These are phyloP conservation scores for Laupala kohalensis DNA, from an alignment of 1,140 invertebrate genomes.

Conservation along the genomic window DNA sequence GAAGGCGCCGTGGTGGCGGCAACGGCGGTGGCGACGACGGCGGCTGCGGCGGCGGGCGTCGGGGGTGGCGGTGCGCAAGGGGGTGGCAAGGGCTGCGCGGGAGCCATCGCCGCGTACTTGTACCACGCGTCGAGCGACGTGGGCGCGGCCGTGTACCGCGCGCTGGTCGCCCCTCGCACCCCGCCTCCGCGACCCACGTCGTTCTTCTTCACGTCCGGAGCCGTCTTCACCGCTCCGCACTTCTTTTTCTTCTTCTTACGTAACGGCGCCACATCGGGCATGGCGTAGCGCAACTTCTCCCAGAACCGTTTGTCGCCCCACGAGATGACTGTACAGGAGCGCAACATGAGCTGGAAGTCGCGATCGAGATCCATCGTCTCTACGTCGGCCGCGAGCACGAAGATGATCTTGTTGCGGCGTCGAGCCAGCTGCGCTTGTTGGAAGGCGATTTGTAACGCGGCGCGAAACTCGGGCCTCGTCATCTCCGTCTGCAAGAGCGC, in stretches of 20 bases:
- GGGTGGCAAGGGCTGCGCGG: slow-evolving; percentile 24
- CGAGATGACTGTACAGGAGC: slow-evolving; percentile 69
- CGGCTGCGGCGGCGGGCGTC: slow-evolving; percentile 27
- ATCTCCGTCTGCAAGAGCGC: slow-evolving; percentile 61
- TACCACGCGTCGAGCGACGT: slow-evolving; percentile 38
- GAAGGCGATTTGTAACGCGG: slow-evolving; percentile 53
- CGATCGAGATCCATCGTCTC: slow-evolving; percentile 58
- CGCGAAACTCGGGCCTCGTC: slow-evolving; percentile 53
- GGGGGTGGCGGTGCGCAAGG: slow-evolving; percentile 32
- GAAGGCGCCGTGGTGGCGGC: slow-evolving; percentile 28
- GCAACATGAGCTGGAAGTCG: slow-evolving; percentile 66
- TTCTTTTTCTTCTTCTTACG: slow-evolving; percentile 7
- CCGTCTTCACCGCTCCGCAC: neutral
- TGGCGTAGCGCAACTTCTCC: slow-evolving; percentile 77
- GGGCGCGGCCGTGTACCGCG: slow-evolving; percentile 41
- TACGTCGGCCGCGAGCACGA: slow-evolving; percentile 49
- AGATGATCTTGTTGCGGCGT: slow-evolving; percentile 57
- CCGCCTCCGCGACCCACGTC: neutral
- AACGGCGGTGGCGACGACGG: slow-evolving; percentile 17
- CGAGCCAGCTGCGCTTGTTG: slow-evolving; percentile 29
- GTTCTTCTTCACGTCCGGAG: slow-evolving; percentile 7
- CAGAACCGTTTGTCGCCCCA: slow-evolving; percentile 80
- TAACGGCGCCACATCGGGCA: slow-evolving; percentile 50
- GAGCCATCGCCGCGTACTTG: slow-evolving; percentile 26
- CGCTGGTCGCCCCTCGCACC: slow-evolving; percentile 14